These are phyloP conservation scores for Paracanthobrama guichenoti DNA, from an alignment of 2,113 vertebrate genomes.

Conservation along the genomic window DNA sequence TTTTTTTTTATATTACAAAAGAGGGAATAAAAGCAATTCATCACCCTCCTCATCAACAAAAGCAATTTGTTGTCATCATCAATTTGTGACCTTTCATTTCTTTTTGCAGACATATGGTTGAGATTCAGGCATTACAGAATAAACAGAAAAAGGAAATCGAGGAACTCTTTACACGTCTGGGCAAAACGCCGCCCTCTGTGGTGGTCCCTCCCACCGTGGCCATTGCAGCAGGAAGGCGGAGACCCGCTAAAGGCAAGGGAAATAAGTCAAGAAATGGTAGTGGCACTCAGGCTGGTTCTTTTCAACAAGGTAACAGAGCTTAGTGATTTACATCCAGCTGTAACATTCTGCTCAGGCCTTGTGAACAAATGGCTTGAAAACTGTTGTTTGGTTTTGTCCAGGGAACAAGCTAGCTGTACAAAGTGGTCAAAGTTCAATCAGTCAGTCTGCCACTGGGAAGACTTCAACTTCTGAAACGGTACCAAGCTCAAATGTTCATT, in stretches of 20 bases:
- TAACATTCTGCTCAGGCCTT: not conserved
- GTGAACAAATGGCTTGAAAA: conserved; percentile 7
- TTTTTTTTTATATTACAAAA: too few relatives aligned
- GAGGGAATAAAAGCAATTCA: too few relatives aligned
- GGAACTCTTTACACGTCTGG: conserved; percentile 81
- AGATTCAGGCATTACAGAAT: conserved; percentile 88
- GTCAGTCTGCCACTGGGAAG: not conserved
- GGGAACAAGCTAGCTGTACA: conserved; percentile 35
- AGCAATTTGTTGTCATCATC: not conserved
- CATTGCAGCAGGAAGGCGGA: conserved; percentile 83
- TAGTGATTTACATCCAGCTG: not conserved
- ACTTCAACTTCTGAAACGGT: not conserved
- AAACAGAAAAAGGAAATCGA: conserved; percentile 93
- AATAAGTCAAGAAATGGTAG: conserved; percentile 82
- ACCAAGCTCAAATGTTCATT: conserved; percentile 8
- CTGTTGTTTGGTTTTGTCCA: conserved; percentile 17
- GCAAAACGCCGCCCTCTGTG: conserved; percentile 82
- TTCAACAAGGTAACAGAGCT: conserved; percentile 77
- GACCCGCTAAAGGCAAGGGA: conserved; percentile 86
- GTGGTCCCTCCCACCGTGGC: conserved; percentile 85
- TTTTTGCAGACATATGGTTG: conserved; percentile 84
- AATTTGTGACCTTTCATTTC: not conserved
- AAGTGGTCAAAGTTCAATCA: conserved; percentile 19
- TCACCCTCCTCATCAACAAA: too few relatives aligned
- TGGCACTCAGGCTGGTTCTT: conserved; percentile 85